Evolutionary conservation across 2,797 vertebrate genomes (phyloP), one percentile per base, ranked within the genome.

Genomic region (Holocentrus rufus): DNA sequence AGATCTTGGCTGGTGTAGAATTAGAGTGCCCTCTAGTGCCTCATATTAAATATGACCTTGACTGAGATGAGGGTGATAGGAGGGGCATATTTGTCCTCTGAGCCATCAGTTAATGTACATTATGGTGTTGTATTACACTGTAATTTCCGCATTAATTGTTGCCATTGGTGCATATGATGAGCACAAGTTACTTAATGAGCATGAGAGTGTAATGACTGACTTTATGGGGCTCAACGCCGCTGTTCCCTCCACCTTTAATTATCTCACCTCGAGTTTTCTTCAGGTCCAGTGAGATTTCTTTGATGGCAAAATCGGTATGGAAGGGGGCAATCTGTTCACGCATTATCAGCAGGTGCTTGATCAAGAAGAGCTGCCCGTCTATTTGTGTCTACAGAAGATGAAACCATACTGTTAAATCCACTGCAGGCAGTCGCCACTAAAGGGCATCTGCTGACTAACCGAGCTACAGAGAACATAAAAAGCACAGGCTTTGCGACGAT

Each of bases 211-310:
- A 92, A 93, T 92, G 89, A 92, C 79, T 83, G 85, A 88, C 84
- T 92, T 90, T 91, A 88, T 87, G 85, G 85, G 88, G 90, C 89
- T 44, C 78, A 91, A 90, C 88, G 74, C 80, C 85, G 88, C 86
- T 85, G 85, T 88, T 85, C 85, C 85, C 83, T 73, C 71, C 72
- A 88, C 86, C 90, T 89, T 89, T 90, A 90, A 89, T 90, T 88
- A 89, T 85, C 95, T 90, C 95, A 99, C 98, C 98, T 97, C 97
- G 96, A 78, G 96, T 99, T 95, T 95, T 99, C 95, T 97, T 99
- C 93, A 99, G 96, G 93, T 99, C 98, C 95, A 99, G 95, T 86
- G 98, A 99, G 95, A 99, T 99, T 93, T 99, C 98, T 93, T 98
- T 99, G 94, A 99, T 99, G 94, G 98, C 95, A 91, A 99, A 99